Conservation (phyloP, 1,140 invertebrate genomes). For the Atta texana region DNA sequence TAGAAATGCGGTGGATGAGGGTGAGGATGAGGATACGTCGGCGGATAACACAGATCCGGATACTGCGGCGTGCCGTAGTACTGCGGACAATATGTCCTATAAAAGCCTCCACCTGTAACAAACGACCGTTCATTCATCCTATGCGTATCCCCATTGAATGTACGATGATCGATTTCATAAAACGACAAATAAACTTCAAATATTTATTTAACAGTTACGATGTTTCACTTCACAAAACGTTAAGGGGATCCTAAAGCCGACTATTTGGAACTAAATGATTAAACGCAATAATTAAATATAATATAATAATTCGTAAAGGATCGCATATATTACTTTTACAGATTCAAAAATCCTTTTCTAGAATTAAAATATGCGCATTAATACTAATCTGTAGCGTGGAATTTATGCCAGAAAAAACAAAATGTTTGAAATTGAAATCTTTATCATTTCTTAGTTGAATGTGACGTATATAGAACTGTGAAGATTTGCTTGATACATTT, state of each 20-base stretch:
- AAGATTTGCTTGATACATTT: no score
- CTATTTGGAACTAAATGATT: no score
- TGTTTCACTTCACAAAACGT: neutral
- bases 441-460: no score
- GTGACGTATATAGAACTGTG: no score
- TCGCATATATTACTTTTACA: no score
- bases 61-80: constrained; percentile 87
- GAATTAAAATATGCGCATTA: no score
- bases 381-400: no score
- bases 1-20: constrained; percentile 88
- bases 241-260: neutral
- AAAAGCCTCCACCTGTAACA: constrained; percentile 83
- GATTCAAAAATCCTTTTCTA: no score
- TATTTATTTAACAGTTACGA: constrained; percentile 20
- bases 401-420: no score
- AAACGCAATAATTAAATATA: no score
- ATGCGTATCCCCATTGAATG: constrained; percentile 5
- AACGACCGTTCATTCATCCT: constrained; percentile 50
- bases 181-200: constrained; percentile 1
- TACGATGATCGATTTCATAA: constrained; percentile 17
- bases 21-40: constrained; percentile 86
- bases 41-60: constrained; percentile 88
- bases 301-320: no score
- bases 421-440: no score
- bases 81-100: constrained; percentile 85